phyloP scores from a whole-genome alignment of 23 tunicate species.

The Halocynthia aurantium region DNA sequence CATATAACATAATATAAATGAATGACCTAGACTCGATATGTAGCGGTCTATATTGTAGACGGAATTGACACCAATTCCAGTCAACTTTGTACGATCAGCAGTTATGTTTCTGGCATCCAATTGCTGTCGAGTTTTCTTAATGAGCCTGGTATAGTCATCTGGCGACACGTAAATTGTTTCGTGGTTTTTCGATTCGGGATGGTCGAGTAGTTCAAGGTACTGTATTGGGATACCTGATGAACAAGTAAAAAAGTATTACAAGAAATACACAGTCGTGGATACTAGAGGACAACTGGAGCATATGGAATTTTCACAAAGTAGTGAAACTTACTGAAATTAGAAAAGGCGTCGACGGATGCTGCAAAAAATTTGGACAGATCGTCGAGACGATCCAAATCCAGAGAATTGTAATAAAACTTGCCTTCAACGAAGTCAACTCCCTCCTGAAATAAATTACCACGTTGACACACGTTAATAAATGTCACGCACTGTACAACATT shows the following conservation, averaged over 20 bases:
- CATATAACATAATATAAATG: no score
- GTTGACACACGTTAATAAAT: no score
- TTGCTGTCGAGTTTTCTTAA: slow-evolving; percentile 46
- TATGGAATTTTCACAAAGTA: neutral
- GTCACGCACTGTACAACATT: no score
- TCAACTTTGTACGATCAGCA: slow-evolving; percentile 31
- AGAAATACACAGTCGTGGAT: no score
- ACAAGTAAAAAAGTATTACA: no score
- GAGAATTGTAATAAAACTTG: neutral
- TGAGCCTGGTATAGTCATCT: slow-evolving; percentile 29
- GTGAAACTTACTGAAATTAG: slow-evolving; percentile 8
- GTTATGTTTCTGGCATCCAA: slow-evolving; percentile 30
- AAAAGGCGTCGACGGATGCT: neutral
- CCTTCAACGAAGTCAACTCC: slow-evolving; percentile 7
- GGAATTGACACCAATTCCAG: slow-evolving; percentile 38
- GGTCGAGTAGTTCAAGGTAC: slow-evolving; percentile 50
- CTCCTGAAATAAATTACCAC: no score
- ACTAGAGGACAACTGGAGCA: no score
- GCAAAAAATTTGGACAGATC: slow-evolving; percentile 22
- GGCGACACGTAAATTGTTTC: slow-evolving; percentile 35
- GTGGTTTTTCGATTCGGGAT: slow-evolving; percentile 33
- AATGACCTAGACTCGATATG: no score
- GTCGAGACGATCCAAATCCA: slow-evolving; percentile 15
- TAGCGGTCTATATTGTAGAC: no score
- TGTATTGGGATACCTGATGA: slow-evolving; percentile 36